Percentiles rank a stretch among this genome's conserved stretches.
These are phyloP conservation scores for Lithophane semibrunnea DNA, from an alignment of 2,888 invertebrate genomes.

Conservation along the genomic window DNA sequence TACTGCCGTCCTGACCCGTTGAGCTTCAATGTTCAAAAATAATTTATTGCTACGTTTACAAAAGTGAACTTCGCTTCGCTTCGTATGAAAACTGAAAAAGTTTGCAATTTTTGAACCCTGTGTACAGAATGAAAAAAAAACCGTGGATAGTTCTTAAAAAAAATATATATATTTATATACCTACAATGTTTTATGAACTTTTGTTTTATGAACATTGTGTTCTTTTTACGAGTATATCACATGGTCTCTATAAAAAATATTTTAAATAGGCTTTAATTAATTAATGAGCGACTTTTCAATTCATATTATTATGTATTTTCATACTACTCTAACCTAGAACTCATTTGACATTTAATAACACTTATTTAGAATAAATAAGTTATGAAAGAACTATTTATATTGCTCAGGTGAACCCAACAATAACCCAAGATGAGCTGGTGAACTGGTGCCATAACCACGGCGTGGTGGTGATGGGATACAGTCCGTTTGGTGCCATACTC, in stretches of 20 bases:
- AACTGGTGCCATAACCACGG: slow-evolving; percentile 92
- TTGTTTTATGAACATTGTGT: no score
- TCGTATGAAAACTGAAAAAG: slow-evolving; percentile 17
- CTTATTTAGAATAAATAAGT: neutral
- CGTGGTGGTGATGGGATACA: slow-evolving; percentile 93
- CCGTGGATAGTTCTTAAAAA: neutral
- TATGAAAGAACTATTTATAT: neutral
- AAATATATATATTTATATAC: neutral
- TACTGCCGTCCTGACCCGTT: no score
- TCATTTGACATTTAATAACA: no score
- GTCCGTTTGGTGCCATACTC: slow-evolving; percentile 92
- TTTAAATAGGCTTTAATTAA: neutral
- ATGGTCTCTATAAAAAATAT: neutral
- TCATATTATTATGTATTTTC: no score
- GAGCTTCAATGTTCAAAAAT: neutral
- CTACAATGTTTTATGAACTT: neutral
- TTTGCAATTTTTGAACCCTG: slow-evolving; percentile 14
- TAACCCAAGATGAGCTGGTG: slow-evolving; percentile 93
- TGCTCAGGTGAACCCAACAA: slow-evolving; percentile 92
- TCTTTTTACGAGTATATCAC: neutral
- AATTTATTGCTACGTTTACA: slow-evolving; percentile 15
- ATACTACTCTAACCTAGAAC: no score
- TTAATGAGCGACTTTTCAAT: neutral
- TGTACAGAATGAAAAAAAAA: slow-evolving; percentile 30
- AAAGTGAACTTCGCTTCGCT: slow-evolving; percentile 15